Base-by-base conservation (phyloP, 2,888 invertebrate species). In the Carpatolechia fugitivella region DNA sequence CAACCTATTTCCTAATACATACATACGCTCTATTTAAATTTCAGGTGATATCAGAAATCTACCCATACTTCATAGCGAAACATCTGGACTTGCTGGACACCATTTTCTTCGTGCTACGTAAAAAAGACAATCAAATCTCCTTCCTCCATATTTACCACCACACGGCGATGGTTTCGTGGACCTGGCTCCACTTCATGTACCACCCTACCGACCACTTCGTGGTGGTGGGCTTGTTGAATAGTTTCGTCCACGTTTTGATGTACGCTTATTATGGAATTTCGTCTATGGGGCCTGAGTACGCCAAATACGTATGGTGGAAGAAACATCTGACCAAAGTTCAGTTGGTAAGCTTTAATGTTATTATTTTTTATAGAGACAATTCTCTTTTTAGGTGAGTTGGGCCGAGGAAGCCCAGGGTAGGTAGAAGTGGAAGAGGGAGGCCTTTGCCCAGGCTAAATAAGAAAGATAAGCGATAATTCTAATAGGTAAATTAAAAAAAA, bases 131-230 rank as follows among this genome's bases (percentile, higher is more conserved):
- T 53, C 98, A 98, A 82, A 93, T 97, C 0, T 94, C 96, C 0
- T 96, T 96, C 73, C 92, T 98, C 8, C 98, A 98, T 70, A 93
- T 98, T 0, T 97, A 96, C 74, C 98, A 98, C 80, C 98, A 98
- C 76, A 90, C 94, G 0, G 86, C 93, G 24, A 96, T 95, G 84
- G 95, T 94, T 20, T 77, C 95, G n/a, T 93, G 95, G 90, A 93
- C 93, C 0, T 96, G 96, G 95, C 92, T 94, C 33, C 95, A 94
- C 60, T 80, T 94, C 29, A 93, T 94, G 83, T 95, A 93, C 74
- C 82, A 94, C 38, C 95, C 96, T 35, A 94, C 95, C 18, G 95
- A 95, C 48, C 95, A 96, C 66, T 95, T 94, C 11, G 93, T 94
- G 1, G 91, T 95, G 38, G 92, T 95, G 1, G 94, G 95, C 0